These are phyloP conservation scores for Crocallis elinguaria DNA, from an alignment of 2,888 invertebrate species.

Conservation along the genomic window DNA sequence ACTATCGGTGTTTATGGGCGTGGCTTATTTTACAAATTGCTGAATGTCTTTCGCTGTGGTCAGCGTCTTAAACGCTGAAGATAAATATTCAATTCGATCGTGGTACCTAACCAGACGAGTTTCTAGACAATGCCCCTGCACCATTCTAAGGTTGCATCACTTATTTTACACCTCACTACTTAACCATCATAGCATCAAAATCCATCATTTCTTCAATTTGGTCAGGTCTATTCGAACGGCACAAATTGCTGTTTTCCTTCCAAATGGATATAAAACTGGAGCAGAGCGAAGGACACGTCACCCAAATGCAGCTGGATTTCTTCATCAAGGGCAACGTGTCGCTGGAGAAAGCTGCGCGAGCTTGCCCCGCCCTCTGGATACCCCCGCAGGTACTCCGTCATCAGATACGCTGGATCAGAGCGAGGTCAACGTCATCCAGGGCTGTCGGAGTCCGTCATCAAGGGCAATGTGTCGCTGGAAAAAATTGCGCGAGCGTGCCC, in stretches of 20 bases:
- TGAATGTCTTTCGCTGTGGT: no score
- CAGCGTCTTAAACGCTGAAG: no score
- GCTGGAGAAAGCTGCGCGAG: slow-evolving; percentile 88
- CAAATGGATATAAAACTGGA: slow-evolving; percentile 95
- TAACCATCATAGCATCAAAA: slow-evolving; percentile 6
- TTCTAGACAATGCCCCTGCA: no score
- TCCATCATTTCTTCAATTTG: no score
- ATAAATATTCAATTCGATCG: no score
- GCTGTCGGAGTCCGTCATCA: slow-evolving; percentile 88
- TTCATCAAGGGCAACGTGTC: slow-evolving; percentile 95
- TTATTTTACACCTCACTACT: no score
- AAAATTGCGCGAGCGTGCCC: slow-evolving; percentile 88
- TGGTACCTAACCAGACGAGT: no score
- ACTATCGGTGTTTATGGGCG: no score
- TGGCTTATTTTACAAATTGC: no score
- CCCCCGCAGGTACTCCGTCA: slow-evolving; percentile 70
- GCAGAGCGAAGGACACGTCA: slow-evolving; percentile 86
- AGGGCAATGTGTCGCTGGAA: slow-evolving; percentile 92
- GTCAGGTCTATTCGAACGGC: slow-evolving; percentile 94
- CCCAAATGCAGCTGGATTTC: slow-evolving; percentile 92
- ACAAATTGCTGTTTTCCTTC: slow-evolving; percentile 95
- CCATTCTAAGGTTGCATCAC: no score
- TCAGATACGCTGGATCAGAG: neutral
- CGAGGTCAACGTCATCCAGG: neutral
- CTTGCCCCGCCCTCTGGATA: slow-evolving; percentile 90